Percentiles rank a stretch among this genome's conserved stretches.
Conservation (phyloP, 2,888 invertebrate genomes). For the Melipona bicolor region DNA sequence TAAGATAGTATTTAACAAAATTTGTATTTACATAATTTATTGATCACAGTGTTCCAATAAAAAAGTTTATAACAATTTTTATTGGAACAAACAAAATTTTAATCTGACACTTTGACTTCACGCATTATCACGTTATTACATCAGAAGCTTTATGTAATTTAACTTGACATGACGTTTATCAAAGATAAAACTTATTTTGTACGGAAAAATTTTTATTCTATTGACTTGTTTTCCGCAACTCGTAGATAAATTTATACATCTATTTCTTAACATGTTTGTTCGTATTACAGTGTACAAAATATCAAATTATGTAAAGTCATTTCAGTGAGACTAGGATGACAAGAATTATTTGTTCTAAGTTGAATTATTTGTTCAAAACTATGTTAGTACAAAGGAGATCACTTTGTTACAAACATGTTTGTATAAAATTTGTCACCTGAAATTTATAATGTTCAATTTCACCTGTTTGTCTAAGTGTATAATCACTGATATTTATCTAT, state of each 20-base stretch:
- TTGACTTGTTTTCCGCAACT: not conserved
- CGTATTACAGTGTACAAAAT: not conserved
- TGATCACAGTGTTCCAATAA: not conserved
- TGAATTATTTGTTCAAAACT: not conserved
- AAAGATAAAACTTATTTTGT: not conserved
- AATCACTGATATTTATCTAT: slow-evolving; percentile 60
- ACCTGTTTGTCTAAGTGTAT: not conserved
- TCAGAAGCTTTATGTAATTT: not conserved
- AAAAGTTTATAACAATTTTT: not conserved
- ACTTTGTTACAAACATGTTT: not conserved
- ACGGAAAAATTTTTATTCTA: slow-evolving; percentile 5
- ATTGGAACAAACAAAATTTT: not conserved
- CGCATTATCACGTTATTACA: not conserved
- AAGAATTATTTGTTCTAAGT: not conserved
- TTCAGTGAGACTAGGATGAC: not conserved
- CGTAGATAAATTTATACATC: not conserved
- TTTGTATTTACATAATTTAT: slow-evolving; percentile 2
- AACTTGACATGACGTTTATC: not conserved
- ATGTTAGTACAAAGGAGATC: slow-evolving; percentile 7
- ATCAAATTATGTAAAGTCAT: not conserved
- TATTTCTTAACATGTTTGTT: not conserved
- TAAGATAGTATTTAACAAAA: not conserved
- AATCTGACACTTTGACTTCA: not conserved
- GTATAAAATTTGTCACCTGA: slow-evolving; percentile 13
- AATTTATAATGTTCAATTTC: slow-evolving; percentile 5